phyloP scores from a whole-genome alignment of 2,113 vertebrate species.

The Gnathonemus echidnorhynchus region DNA sequence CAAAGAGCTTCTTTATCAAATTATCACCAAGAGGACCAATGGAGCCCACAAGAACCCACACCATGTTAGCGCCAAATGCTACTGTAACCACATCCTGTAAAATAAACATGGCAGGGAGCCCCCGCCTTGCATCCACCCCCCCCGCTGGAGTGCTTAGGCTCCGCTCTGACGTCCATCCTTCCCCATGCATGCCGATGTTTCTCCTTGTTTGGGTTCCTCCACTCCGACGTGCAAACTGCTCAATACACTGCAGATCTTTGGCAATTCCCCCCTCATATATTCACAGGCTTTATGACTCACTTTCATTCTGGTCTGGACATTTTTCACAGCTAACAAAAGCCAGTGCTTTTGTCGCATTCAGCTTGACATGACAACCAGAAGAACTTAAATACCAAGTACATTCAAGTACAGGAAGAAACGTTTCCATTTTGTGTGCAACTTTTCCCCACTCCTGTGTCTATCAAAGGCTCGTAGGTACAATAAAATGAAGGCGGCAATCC shows the following conservation, averaged over 20 bases:
- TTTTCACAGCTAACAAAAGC: not conserved
- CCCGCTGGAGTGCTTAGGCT: not conserved
- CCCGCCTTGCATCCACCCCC: not conserved
- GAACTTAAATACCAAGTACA: not conserved
- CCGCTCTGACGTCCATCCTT: not conserved
- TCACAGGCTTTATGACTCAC: not conserved
- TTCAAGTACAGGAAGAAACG: not conserved
- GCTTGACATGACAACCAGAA: not conserved
- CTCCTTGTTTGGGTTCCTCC: not conserved
- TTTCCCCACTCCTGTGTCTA: not conserved
- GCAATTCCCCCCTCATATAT: not conserved
- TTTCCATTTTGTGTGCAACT: not conserved
- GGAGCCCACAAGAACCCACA: slow-evolving; percentile 12
- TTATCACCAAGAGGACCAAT: not conserved
- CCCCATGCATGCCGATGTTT: not conserved
- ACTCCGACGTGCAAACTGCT: not conserved
- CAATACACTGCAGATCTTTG: not conserved
- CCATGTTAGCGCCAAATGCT: not conserved
- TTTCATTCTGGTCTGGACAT: not conserved
- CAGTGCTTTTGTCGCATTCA: not conserved
- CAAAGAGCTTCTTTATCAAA: not conserved
- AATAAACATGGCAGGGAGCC: not conserved
- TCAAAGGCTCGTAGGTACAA: not conserved
- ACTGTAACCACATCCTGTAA: slow-evolving; percentile 6
- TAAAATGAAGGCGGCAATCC: not conserved